Evolutionary conservation across 2,888 invertebrate genomes (phyloP).

Genomic region (Scrobipalpa costella): DNA sequence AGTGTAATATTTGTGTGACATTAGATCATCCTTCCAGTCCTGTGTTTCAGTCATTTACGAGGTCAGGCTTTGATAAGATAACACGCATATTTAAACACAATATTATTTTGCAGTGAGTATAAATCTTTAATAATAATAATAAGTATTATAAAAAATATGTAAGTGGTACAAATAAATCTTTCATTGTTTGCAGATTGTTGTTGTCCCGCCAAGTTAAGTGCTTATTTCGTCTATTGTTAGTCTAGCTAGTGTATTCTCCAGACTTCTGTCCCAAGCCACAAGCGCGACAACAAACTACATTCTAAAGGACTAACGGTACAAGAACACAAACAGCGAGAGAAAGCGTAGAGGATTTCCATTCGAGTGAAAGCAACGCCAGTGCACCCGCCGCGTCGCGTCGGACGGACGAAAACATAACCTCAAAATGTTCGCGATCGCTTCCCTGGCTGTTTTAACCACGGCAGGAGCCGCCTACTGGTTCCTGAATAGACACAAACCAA

Average conservation of each 20-base stretch:
- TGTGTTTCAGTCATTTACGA: slow-evolving; percentile 46
- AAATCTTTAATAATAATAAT: background rate
- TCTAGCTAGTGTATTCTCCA: background rate
- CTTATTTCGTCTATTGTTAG: background rate
- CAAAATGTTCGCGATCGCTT: slow-evolving; percentile 61
- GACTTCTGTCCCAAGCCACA: slow-evolving; percentile 13
- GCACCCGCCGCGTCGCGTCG: slow-evolving; percentile 58
- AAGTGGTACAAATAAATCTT: background rate
- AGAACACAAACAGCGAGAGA: slow-evolving; percentile 67
- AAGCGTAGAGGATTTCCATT: slow-evolving; percentile 71
- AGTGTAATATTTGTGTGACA: slow-evolving; percentile 18
- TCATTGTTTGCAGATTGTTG: background rate
- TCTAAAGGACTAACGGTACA: slow-evolving; percentile 68
- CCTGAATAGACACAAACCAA: slow-evolving; percentile 77
- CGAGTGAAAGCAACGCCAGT: slow-evolving; percentile 73
- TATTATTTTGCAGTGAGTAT: background rate
- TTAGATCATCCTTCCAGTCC: slow-evolving; percentile 50
- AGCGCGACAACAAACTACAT: slow-evolving; percentile 27
- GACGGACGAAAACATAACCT: slow-evolving; percentile 64
- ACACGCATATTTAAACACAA: slow-evolving; percentile 39
- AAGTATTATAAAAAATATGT: background rate
- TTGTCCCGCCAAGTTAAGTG: background rate
- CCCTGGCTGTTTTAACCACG: slow-evolving; percentile 53
- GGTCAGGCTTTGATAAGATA: slow-evolving; percentile 53
- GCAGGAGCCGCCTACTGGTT: slow-evolving; percentile 68